Percentiles rank a stretch among this genome's conserved stretches.
Conservation (phyloP, 2,888 invertebrate species). For the Exocentrus adspersus region DNA sequence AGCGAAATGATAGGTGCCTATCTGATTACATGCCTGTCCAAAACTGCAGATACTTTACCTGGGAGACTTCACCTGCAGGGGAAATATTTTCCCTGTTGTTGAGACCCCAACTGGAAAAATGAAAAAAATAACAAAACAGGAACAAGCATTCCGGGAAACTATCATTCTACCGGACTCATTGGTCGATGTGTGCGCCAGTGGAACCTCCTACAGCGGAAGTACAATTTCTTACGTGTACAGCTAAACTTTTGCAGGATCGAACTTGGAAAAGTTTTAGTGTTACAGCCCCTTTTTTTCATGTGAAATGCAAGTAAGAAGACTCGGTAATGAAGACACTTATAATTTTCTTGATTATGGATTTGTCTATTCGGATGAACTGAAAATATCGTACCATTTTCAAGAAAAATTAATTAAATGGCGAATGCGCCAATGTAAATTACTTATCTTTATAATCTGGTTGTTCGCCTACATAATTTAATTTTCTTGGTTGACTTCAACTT, state of each 20-base stretch:
- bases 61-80: slow-evolving; percentile 21
- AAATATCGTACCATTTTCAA: no score
- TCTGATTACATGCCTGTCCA: slow-evolving; percentile 21
- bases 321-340: no score
- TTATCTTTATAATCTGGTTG: no score
- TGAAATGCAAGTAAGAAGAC: no score
- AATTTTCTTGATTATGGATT: no score
- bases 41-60: slow-evolving; percentile 15
- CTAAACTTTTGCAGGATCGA: slow-evolving; percentile 40
- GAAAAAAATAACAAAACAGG: slow-evolving; percentile 34
- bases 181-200: slow-evolving; percentile 47
- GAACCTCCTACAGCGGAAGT: slow-evolving; percentile 48
- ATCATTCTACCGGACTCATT: slow-evolving; percentile 45
- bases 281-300: no score
- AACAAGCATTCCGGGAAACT: slow-evolving; percentile 30
- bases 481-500: no score
- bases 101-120: slow-evolving; percentile 21
- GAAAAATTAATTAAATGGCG: no score
- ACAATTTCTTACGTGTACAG: slow-evolving; percentile 46
- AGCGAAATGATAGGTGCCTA: slow-evolving; percentile 18
- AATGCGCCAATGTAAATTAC: no score
- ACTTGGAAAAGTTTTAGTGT: slow-evolving; percentile 13
- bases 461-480: no score
- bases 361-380: no score
- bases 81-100: background rate